Conservation (phyloP, 2,888 invertebrate species). For the Acanthococcus lagerstroemiae region DNA sequence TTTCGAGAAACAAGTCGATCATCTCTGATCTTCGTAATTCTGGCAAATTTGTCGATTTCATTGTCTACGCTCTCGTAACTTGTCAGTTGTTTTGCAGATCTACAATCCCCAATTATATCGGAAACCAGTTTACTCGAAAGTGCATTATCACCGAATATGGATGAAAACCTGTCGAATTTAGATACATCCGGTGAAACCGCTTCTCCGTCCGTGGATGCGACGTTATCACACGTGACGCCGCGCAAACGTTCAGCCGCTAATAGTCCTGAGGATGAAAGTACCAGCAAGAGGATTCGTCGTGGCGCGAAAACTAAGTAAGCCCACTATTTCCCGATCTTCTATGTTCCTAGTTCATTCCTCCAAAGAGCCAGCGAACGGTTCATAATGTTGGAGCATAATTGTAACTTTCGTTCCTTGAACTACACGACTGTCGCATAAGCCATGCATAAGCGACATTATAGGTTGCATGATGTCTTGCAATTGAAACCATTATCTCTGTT, state of each 20-base stretch:
- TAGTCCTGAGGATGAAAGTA: background rate
- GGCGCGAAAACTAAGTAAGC: conserved; percentile 1
- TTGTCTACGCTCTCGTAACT: background rate
- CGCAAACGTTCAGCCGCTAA: conserved; percentile 1
- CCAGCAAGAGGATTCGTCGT: background rate
- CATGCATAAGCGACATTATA: background rate
- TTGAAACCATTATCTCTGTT: background rate
- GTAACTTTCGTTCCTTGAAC: background rate
- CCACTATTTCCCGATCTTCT: no score
- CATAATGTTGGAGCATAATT: background rate
- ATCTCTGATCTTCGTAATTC: no score
- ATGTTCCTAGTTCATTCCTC: no score
- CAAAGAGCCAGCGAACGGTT: no score
- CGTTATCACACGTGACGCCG: background rate
- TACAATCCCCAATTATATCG: background rate
- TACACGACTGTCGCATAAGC: background rate
- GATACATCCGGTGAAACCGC: no score
- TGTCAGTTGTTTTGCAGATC: background rate
- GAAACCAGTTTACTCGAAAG: conserved; percentile 3
- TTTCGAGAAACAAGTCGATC: no score
- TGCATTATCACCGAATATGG: background rate
- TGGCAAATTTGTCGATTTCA: no score
- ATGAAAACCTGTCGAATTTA: background rate
- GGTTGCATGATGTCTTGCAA: background rate
- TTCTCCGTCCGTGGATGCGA: background rate